Percentiles rank a stretch among this genome's conserved stretches.
phyloP scores from a whole-genome alignment of 2,797 vertebrate genomes.

The Parauchenoglanis punctatus region DNA sequence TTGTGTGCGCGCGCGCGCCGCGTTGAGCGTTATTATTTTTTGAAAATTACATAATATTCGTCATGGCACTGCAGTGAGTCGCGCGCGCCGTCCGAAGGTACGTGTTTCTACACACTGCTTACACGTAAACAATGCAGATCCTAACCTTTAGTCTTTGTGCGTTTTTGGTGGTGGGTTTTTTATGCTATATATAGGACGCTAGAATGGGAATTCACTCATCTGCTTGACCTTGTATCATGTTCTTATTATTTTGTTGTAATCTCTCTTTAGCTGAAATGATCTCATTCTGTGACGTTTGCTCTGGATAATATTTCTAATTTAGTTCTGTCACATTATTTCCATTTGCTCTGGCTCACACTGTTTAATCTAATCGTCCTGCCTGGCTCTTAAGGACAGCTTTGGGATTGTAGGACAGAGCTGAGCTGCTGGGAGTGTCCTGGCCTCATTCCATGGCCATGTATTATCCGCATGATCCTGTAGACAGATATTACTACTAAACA shows the following conservation, averaged over 20 bases:
- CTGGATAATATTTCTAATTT: background rate
- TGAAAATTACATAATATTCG: background rate
- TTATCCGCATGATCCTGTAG: background rate
- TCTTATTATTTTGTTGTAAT: background rate
- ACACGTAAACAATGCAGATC: background rate
- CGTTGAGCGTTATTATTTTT: background rate
- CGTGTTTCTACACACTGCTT: background rate
- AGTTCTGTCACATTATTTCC: background rate
- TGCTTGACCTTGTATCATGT: conserved; percentile 24
- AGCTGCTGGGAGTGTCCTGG: conserved; percentile 29
- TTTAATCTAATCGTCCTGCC: background rate
- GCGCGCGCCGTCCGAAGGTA: conserved; percentile 3
- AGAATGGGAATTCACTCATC: background rate
- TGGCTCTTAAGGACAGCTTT: conserved; percentile 11
- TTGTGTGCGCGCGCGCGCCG: background rate
- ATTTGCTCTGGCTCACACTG: background rate
- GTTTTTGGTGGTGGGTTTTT: background rate
- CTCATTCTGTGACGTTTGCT: background rate
- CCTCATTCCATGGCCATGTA: background rate
- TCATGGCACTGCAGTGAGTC: conserved; percentile 27
- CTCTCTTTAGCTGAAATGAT: background rate
- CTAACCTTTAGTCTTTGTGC: background rate
- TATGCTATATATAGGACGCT: background rate
- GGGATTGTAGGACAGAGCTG: conserved; percentile 21
- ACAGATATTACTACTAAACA: background rate